A percentile compares a stretch with the other conserved stretches of the same genome.
phyloP scores from a whole-genome alignment of 2,797 vertebrate genomes.

The Megaceryle alcyon region DNA sequence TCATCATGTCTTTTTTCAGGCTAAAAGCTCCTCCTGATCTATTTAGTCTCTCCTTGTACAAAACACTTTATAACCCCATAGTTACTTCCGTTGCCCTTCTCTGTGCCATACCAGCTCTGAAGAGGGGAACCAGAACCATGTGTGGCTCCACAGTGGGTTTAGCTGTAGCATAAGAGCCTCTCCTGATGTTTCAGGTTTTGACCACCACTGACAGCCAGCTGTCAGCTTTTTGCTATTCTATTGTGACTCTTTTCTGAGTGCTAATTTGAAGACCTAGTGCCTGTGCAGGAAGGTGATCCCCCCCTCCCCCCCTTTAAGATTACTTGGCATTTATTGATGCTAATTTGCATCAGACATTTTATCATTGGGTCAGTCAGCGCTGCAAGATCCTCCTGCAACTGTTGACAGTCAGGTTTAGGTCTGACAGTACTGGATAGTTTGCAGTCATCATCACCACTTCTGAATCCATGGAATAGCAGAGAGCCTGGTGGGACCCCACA shows the following conservation, averaged over 20 bases:
- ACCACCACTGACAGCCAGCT: neutral
- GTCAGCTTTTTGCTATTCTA: neutral
- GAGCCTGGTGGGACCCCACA: neutral
- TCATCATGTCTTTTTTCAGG: neutral
- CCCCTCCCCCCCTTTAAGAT: neutral
- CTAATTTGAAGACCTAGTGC: neutral
- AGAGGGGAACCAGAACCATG: neutral
- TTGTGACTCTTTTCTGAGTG: neutral
- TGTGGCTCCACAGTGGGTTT: neutral
- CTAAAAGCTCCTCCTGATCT: neutral
- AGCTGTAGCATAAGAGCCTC: neutral
- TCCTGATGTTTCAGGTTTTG: fast-evolving
- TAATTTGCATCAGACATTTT: conserved; percentile 28
- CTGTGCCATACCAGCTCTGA: neutral
- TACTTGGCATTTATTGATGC: conserved; percentile 19
- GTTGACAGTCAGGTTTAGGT: neutral
- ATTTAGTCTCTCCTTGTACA: neutral
- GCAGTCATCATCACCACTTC: neutral
- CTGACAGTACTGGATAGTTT: neutral
- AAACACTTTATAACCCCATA: fast-evolving
- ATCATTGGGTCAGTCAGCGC: neutral
- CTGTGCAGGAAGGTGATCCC: neutral
- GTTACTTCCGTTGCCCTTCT: neutral
- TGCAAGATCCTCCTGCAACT: neutral
- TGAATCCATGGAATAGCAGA: fast-evolving